Conservation (phyloP, 2,888 invertebrate genomes). For the Elysia crispata region DNA sequence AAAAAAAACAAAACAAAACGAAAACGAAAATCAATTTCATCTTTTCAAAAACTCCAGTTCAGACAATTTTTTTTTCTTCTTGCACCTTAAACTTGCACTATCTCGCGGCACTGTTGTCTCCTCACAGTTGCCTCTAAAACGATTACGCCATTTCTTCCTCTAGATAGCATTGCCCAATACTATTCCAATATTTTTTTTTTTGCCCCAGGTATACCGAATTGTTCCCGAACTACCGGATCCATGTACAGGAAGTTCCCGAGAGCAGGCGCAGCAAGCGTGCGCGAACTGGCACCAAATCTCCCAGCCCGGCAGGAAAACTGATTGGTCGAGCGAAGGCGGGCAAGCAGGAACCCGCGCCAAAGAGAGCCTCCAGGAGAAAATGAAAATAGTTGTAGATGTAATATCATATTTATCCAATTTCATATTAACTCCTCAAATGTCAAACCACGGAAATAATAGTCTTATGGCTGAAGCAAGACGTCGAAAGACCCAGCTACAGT, state of each 20-base stretch:
- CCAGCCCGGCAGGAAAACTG: slow-evolving; percentile 72
- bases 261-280: slow-evolving; percentile 52
- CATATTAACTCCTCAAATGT: neutral
- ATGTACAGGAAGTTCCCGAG: slow-evolving; percentile 65
- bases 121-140: no score
- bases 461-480: no score
- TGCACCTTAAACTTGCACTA: no score
- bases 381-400: neutral
- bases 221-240: slow-evolving; percentile 72
- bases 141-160: no score
- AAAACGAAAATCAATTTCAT: no score
- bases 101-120: no score
- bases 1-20: no score
- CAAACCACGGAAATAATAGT: no score
- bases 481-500: no score
- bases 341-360: slow-evolving; percentile 22
- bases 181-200: neutral
- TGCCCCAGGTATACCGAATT: slow-evolving; percentile 57
- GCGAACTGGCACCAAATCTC: slow-evolving; percentile 65
- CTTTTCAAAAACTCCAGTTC: no score
- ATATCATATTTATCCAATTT: neutral
- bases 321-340: slow-evolving; percentile 46
- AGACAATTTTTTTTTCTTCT: no score
- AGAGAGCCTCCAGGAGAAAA: slow-evolving; percentile 21
- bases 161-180: no score